Evolutionary conservation across 2,797 vertebrate species (phyloP).

Genomic region (Channallabes apus): DNA sequence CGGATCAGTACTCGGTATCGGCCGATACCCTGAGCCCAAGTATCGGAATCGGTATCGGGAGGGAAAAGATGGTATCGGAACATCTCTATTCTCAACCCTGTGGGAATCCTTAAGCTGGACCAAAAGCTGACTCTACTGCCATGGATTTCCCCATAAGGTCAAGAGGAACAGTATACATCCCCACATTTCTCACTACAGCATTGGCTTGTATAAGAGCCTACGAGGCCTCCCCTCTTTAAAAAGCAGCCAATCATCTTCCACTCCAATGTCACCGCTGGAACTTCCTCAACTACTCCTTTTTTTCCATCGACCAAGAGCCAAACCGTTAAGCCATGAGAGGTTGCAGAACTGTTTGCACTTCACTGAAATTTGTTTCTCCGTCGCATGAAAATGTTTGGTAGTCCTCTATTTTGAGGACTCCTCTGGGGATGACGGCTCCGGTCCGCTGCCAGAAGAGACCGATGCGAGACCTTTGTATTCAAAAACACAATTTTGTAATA

Average conservation of each 20-base stretch:
- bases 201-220: constrained; percentile 37
- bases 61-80: too few relatives aligned
- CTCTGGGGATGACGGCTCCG: constrained; percentile 27
- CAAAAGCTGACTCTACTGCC: neutral
- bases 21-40: too few relatives aligned
- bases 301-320: constrained; percentile 31
- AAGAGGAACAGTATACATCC: constrained; percentile 37
- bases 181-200: constrained; percentile 29
- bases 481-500: constrained; percentile 42
- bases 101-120: neutral
- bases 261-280: constrained; percentile 11
- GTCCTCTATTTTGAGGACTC: constrained; percentile 23
- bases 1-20: too few relatives aligned
- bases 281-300: constrained; percentile 19
- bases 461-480: constrained; percentile 42
- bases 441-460: constrained; percentile 38
- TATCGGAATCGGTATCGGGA: too few relatives aligned
- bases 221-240: constrained; percentile 24
- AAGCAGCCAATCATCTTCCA: constrained; percentile 44
- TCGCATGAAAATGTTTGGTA: constrained; percentile 41
- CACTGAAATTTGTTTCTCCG: constrained; percentile 35
- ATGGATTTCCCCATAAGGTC: constrained; percentile 38
- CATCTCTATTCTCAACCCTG: too few relatives aligned
- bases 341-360: constrained; percentile 43
- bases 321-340: constrained; percentile 42